A percentile compares a stretch with the other conserved stretches of the same genome.
These are phyloP conservation scores for Ardeotis arabs DNA, from an alignment of 2,113 vertebrate species.

Conservation along the genomic window DNA sequence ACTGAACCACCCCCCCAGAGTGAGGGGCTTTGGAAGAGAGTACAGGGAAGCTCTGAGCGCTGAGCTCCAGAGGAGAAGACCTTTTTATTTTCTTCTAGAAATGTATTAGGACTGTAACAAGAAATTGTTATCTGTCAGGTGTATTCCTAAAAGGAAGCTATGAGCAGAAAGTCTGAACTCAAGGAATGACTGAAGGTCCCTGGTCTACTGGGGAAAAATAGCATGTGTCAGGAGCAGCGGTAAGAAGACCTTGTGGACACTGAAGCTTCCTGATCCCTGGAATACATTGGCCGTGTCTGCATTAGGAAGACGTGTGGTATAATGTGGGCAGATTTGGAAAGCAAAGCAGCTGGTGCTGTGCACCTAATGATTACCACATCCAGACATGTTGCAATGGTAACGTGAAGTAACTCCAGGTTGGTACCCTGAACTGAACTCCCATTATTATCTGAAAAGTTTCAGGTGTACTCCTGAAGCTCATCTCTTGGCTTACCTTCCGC, in stretches of 20 bases:
- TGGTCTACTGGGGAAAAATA: neutral
- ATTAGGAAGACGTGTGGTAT: neutral
- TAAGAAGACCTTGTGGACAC: neutral
- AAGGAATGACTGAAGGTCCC: neutral
- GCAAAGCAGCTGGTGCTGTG: neutral
- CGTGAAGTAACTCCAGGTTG: neutral
- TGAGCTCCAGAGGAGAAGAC: neutral
- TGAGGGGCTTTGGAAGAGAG: neutral
- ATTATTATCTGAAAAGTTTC: neutral
- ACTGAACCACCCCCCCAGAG: neutral
- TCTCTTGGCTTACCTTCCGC: neutral
- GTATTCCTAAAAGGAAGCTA: neutral
- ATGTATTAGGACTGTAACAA: neutral
- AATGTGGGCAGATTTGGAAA: neutral
- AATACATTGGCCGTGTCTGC: neutral
- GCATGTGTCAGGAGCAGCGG: rapidly evolving
- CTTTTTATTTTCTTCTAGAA: neutral
- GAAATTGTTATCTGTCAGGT: neutral
- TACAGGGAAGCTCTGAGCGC: neutral
- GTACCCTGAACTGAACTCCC: neutral
- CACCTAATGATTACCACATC: neutral
- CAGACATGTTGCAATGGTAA: neutral
- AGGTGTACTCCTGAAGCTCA: neutral
- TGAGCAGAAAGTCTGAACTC: neutral
- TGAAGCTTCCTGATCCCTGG: neutral